Evolutionary conservation across 2,797 vertebrate genomes (phyloP).

Genomic region (Morelia viridis): DNA sequence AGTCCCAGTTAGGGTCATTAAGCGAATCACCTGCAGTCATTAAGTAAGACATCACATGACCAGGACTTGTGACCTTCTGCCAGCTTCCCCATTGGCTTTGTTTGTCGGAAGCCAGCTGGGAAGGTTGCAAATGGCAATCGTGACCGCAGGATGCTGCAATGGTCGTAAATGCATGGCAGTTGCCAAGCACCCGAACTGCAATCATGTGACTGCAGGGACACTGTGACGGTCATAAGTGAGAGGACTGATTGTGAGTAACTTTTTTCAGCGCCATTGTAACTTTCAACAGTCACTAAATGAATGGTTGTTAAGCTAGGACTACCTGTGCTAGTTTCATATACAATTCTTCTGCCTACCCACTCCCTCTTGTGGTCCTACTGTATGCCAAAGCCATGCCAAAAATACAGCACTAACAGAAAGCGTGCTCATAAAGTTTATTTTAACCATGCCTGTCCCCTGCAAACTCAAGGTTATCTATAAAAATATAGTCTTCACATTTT

Average conservation of each 20-base stretch:
- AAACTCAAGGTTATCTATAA: slow-evolving; percentile 19
- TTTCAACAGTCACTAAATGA: background rate
- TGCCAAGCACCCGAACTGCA: background rate
- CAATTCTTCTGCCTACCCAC: slow-evolving; percentile 26
- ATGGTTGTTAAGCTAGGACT: background rate
- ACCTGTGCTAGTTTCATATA: slow-evolving; percentile 50
- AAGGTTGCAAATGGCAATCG: background rate
- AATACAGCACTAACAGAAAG: slow-evolving; percentile 30
- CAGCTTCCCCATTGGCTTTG: background rate
- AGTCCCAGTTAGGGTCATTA: background rate
- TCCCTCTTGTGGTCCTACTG: slow-evolving; percentile 33
- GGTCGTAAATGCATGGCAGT: background rate
- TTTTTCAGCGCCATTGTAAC: background rate
- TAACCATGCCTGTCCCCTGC: slow-evolving; percentile 25
- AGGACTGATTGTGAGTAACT: background rate
- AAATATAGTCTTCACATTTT: background rate
- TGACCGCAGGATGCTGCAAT: background rate
- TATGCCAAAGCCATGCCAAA: slow-evolving; percentile 49
- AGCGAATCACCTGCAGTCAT: background rate
- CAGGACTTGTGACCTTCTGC: background rate
- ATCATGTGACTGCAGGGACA: background rate
- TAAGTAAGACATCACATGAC: background rate
- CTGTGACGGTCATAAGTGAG: background rate
- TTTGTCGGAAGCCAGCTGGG: background rate
- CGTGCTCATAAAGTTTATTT: slow-evolving; percentile 20